phyloP scores from a whole-genome alignment of 2,888 invertebrate genomes.

The Crossocerus cetratus region DNA sequence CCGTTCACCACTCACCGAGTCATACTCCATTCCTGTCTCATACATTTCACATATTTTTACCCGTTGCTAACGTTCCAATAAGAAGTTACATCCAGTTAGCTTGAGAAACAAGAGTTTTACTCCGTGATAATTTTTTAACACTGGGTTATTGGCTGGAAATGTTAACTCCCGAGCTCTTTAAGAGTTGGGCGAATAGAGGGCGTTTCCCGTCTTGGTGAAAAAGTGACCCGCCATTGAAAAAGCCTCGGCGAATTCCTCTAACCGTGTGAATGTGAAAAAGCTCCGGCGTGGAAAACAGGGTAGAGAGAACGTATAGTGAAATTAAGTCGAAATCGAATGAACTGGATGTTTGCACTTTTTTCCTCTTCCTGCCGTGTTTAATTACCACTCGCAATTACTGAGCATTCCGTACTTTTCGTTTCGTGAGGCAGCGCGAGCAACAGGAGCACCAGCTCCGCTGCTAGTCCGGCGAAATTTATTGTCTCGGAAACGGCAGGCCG shows the following conservation, averaged over 20 bases:
- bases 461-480: no score
- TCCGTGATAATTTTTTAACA: no score
- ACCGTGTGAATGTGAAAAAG: not conserved
- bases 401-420: not conserved
- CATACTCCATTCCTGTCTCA: no score
- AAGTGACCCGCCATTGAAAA: conserved; percentile 9
- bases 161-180: no score
- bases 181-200: not conserved
- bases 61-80: no score
- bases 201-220: conserved; percentile 16
- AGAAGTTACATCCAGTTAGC: no score
- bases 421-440: no score
- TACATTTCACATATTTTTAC: no score
- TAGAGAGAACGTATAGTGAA: not conserved
- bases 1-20: no score
- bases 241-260: not conserved
- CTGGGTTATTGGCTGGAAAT: no score
- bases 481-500: not conserved
- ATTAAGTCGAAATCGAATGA: conserved; percentile 34
- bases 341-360: conserved; percentile 3
- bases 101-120: no score
- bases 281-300: not conserved
- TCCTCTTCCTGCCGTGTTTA: conserved; percentile 18
- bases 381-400: conserved; percentile 43
- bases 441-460: no score